A percentile compares a stretch with the other conserved stretches of the same genome.
Evolutionary conservation across 2,888 invertebrate genomes (phyloP).

Genomic region (Ashinkailepas kermadecensis): DNA sequence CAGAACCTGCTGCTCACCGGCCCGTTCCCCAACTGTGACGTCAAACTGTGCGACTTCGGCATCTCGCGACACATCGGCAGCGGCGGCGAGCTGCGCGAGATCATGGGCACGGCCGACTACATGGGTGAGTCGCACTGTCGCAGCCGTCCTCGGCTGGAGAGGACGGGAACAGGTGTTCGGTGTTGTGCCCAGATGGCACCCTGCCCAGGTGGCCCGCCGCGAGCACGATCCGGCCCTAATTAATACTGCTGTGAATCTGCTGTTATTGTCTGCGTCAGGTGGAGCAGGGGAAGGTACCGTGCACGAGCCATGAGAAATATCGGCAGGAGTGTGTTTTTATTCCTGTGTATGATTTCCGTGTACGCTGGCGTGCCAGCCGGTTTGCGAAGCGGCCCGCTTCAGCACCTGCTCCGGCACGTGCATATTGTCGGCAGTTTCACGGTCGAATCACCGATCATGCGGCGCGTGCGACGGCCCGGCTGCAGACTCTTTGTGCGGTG

Average conservation of each 20-base stretch:
- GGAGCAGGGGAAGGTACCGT: background rate
- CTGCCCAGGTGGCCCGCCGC: too few relatives aligned
- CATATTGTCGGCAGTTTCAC: background rate
- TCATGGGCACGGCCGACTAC: constrained; percentile 91
- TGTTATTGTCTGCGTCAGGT: background rate
- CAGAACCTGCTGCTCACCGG: constrained; percentile 87
- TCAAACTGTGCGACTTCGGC: constrained; percentile 88
- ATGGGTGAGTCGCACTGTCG: constrained; percentile 48
- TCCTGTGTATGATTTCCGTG: background rate
- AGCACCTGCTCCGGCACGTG: too few relatives aligned
- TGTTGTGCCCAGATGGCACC: too few relatives aligned
- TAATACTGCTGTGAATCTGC: too few relatives aligned
- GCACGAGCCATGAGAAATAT: background rate
- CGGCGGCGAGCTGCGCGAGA: constrained; percentile 85
- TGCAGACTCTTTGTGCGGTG: background rate
- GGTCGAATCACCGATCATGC: background rate
- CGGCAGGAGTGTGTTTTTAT: background rate
- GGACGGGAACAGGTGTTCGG: too few relatives aligned
- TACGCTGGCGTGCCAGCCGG: background rate
- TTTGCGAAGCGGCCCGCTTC: background rate
- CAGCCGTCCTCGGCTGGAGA: too few relatives aligned
- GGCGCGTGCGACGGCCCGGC: background rate
- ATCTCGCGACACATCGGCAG: constrained; percentile 85
- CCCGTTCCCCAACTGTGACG: constrained; percentile 63
- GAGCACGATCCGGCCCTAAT: too few relatives aligned